Percentiles rank a stretch among this genome's conserved stretches.
These are phyloP conservation scores for Epistrophe grossulariae DNA, from an alignment of 2,888 invertebrate genomes.

Conservation along the genomic window DNA sequence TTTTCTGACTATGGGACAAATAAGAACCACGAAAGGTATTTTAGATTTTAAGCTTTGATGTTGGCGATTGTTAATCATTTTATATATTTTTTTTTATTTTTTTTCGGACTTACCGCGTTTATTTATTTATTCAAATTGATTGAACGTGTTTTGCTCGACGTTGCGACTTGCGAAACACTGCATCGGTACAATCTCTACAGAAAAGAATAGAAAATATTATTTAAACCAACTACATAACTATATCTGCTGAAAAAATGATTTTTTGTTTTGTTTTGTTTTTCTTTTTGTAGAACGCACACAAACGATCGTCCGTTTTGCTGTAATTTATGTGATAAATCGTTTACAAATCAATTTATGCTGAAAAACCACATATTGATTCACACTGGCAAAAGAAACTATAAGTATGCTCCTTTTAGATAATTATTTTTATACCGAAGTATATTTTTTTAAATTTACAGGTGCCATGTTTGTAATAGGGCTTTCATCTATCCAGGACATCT, in stretches of 20 bases:
- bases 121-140: too few species aligned
- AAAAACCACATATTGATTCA: constrained; percentile 43
- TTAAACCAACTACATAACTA: too few species aligned
- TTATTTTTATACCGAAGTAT: background rate
- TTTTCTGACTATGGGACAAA: constrained; percentile 62
- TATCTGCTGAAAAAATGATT: too few species aligned
- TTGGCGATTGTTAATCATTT: too few species aligned
- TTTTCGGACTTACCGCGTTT: too few species aligned
- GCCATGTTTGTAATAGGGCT: constrained; percentile 43
- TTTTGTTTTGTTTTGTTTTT: background rate
- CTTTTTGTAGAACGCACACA: constrained; percentile 43
- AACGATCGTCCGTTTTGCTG: constrained; percentile 51
- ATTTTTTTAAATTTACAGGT: constrained; percentile 27
- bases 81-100: too few species aligned
- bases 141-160: too few species aligned
- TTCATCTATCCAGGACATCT: constrained; percentile 52
- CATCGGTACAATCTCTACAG: too few species aligned
- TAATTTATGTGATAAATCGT: constrained; percentile 37
- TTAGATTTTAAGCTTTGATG: background rate
- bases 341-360: constrained; percentile 29
- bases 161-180: too few species aligned
- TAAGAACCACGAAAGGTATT: constrained; percentile 59
- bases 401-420: constrained; percentile 19
- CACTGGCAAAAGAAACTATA: constrained; percentile 47
- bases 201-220: too few species aligned